Evolutionary conservation across 2,113 vertebrate species (phyloP).

Genomic region (Sula dactylatra): DNA sequence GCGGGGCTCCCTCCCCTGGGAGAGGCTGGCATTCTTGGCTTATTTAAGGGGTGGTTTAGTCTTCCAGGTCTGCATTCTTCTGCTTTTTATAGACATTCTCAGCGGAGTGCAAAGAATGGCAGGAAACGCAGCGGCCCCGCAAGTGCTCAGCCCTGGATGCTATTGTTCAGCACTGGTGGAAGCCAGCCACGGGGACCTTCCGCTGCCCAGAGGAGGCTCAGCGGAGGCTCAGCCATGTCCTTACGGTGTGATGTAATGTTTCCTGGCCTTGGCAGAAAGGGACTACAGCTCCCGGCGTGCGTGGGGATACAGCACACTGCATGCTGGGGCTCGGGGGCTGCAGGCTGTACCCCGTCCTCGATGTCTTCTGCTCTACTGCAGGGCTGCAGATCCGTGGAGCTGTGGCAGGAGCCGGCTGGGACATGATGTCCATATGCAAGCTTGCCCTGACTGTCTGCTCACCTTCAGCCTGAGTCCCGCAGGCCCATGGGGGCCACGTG

Average conservation of each 20-base stretch:
- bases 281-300: background rate
- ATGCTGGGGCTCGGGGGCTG: background rate
- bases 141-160: background rate
- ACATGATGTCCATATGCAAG: background rate
- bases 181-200: background rate
- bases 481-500: background rate
- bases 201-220: background rate
- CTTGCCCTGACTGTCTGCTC: background rate
- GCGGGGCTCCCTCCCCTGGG: rapidly evolving
- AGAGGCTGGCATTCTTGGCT: background rate
- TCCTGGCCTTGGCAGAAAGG: background rate
- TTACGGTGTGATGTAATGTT: background rate
- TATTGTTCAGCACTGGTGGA: background rate
- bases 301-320: rapidly evolving
- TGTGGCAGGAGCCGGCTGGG: background rate
- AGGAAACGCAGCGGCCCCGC: background rate
- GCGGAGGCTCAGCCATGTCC: background rate
- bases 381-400: background rate
- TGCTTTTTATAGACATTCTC: constrained; percentile 25
- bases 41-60: background rate
- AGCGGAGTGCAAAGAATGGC: constrained; percentile 14
- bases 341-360: background rate
- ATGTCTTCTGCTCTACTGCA: background rate
- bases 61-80: constrained; percentile 16
- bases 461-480: background rate